phyloP scores from a whole-genome alignment of 2,113 vertebrate genomes.

The Sarotherodon lohbergeri region DNA sequence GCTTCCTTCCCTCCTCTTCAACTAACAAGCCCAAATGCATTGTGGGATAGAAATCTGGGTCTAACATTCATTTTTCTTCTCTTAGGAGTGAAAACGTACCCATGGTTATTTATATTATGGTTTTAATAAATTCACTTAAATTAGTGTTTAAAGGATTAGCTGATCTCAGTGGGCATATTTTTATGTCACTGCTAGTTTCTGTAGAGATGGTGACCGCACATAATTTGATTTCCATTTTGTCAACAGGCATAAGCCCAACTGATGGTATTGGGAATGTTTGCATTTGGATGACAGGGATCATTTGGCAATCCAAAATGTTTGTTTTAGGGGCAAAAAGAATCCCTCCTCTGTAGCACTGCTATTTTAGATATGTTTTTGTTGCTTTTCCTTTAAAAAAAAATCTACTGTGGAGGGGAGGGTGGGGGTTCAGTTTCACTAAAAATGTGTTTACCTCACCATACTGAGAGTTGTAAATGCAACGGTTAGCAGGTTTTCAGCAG shows the following conservation, averaged over 20 bases:
- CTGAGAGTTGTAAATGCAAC: slow-evolving; percentile 67
- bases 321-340: slow-evolving; percentile 25
- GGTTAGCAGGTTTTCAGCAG: slow-evolving; percentile 70
- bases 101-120: slow-evolving; percentile 49
- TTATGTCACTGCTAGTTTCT: neutral
- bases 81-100: slow-evolving; percentile 31
- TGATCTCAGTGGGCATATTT: slow-evolving; percentile 3
- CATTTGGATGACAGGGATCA: slow-evolving; percentile 47
- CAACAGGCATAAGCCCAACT: slow-evolving; percentile 20
- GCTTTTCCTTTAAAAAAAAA: slow-evolving; percentile 30
- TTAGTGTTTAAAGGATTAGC: slow-evolving; percentile 33
- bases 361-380: slow-evolving; percentile 11
- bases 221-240: slow-evolving; percentile 23
- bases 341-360: neutral
- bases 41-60: slow-evolving; percentile 58
- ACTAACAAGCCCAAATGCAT: slow-evolving; percentile 46
- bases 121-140: slow-evolving; percentile 46
- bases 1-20: slow-evolving; percentile 16
- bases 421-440: slow-evolving; percentile 10
- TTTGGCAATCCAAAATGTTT: slow-evolving; percentile 48
- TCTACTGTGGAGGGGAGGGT: neutral
- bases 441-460: slow-evolving; percentile 65
- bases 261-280: slow-evolving; percentile 42
- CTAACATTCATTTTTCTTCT: slow-evolving; percentile 53
- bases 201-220: neutral